A percentile compares a stretch with the other conserved stretches of the same genome.
Evolutionary conservation across 2,797 vertebrate species (phyloP).

Genomic region (Galaxias olidus): DNA sequence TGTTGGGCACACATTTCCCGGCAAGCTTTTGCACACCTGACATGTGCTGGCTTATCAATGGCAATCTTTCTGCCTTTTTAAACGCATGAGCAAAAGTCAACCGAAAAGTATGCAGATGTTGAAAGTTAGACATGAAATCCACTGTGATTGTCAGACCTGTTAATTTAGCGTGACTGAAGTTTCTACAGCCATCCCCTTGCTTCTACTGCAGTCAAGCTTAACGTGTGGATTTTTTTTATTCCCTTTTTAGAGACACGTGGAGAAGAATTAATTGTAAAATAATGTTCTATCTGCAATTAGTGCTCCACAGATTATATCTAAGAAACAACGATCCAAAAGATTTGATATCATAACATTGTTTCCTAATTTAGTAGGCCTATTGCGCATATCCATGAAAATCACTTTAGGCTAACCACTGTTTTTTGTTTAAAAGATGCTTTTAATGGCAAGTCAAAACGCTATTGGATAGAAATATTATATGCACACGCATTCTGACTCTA

Average conservation of each 20-base stretch:
- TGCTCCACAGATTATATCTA: constrained; percentile 2
- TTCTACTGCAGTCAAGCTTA: constrained; percentile 32
- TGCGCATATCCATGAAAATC: too few species aligned
- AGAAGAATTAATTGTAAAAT: constrained; percentile 24
- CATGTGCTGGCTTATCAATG: constrained; percentile 59
- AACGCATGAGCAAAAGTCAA: constrained; percentile 44
- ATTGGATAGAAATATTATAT: too few species aligned
- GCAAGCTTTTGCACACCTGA: constrained; percentile 55
- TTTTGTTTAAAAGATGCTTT: too few species aligned
- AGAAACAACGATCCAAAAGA: background rate
- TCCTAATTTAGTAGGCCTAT: too few species aligned
- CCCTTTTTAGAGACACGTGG: constrained; percentile 35
- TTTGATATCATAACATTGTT: too few species aligned
- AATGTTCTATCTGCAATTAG: constrained; percentile 27
- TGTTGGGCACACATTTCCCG: constrained; percentile 32
- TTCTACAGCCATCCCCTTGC: constrained; percentile 40
- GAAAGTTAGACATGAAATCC: constrained; percentile 47
- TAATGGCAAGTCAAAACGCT: too few species aligned
- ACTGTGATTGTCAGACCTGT: constrained; percentile 54
- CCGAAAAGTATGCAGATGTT: constrained; percentile 43
- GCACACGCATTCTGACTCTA: too few species aligned
- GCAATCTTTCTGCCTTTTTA: constrained; percentile 53
- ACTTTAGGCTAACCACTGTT: too few species aligned
- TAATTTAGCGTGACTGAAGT: constrained; percentile 63
- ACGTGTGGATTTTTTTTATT: constrained; percentile 44